Evolutionary conservation across 2,113 vertebrate species (phyloP), one percentile per base, ranked within the genome.

Genomic region (Lipophrys pholis): DNA sequence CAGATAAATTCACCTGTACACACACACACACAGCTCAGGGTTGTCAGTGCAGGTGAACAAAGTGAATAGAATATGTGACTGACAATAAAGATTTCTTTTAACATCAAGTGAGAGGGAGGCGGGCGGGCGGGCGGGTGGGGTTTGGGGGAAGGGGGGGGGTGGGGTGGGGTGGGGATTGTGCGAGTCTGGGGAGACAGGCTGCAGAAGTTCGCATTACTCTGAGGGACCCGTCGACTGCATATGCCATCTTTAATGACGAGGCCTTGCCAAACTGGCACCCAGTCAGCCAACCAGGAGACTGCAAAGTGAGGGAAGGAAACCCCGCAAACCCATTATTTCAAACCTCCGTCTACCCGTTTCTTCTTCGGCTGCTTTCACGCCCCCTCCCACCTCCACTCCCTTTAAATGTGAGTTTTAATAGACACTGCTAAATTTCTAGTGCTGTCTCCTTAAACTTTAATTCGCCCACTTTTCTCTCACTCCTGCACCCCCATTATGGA

Each of bases 41-140:
- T 94, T 98, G 97, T 97, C 97, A 98, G 94, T 80, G 93, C 87
- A 91, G 36, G 93, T 95, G 96, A 98, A 98, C 96, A 99, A 99
- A 98, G 97, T 96, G 96, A 97, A 96, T 95, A 93, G 94, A 89
- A 94, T 94, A 97, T 96, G 93, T 96, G 97, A 95, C 93, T 97
- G 96, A 97, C 97, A 98, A 96, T 95, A 96, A 95, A 95, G 95
- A 95, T 97, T 97, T 95, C 96, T 97, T 97, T 97, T 94, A 97
- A 97, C 96, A 97, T 97, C 97, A 96, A 30, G 95, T 96, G 94
- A 95, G 93, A 93, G 90, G 91, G 90, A 68, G 86, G 79, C 59
- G 57, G 64, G 75, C 39, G 16, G 75, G 64, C 15, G 8, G 62
- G 78, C n/a, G n/a, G 90, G 84, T 85, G 91, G 94, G 95, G 95